These are phyloP conservation scores for Chromobotia macracanthus DNA, from an alignment of 2,797 vertebrate species.

Conservation along the genomic window DNA sequence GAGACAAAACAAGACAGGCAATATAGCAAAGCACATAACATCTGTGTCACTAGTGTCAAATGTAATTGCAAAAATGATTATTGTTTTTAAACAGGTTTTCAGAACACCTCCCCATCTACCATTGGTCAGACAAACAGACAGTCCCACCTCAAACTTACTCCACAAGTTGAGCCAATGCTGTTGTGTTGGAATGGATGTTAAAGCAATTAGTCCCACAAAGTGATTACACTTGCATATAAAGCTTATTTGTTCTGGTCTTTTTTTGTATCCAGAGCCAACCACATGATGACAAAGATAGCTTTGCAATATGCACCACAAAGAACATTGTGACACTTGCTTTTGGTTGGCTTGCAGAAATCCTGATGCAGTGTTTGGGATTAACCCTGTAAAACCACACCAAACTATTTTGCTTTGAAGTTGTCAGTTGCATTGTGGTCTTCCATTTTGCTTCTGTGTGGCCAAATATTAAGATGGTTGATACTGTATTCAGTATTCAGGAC, in stretches of 20 bases:
- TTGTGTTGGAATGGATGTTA: not conserved
- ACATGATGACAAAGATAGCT: not conserved
- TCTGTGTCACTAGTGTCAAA: not conserved
- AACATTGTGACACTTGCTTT: not conserved
- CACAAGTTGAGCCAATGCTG: not conserved
- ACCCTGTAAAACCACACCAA: not conserved
- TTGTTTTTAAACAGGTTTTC: too few relatives aligned
- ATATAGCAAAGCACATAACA: not conserved
- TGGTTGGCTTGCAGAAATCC: not conserved
- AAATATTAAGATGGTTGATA: too few relatives aligned
- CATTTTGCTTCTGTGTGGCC: too few relatives aligned
- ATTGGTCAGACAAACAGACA: not conserved
- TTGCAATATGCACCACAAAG: not conserved
- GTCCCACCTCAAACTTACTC: not conserved
- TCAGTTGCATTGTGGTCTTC: not conserved
- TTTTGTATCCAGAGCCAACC: not conserved
- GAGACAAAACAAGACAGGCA: not conserved
- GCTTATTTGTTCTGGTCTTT: not conserved
- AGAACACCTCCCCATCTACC: too few relatives aligned
- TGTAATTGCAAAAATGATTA: not conserved
- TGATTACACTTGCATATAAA: not conserved
- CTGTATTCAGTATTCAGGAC: too few relatives aligned
- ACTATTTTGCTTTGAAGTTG: conserved; percentile 12
- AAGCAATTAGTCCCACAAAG: not conserved
- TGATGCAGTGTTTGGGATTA: not conserved